phyloP scores from a whole-genome alignment of 1,140 invertebrate genomes.

The Bombus pascuorum region DNA sequence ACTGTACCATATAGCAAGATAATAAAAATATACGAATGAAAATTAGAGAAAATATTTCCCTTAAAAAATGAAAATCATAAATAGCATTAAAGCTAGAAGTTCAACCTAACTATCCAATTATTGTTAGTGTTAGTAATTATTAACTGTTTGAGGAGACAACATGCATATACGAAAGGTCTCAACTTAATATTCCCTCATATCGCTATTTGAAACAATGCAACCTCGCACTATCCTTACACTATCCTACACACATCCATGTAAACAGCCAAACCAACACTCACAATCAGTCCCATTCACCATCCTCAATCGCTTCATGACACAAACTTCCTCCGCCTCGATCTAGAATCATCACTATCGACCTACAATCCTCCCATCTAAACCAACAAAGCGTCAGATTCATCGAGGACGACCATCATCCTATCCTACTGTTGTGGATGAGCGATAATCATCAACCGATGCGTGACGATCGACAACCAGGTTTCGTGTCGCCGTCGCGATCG shows the following conservation, averaged over 20 bases:
- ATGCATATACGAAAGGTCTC: no score
- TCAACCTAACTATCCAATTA: no score
- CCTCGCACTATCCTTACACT: background rate
- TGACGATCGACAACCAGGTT: background rate
- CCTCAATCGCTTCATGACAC: background rate
- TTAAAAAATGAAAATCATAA: no score
- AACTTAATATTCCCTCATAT: no score
- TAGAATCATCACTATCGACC: background rate
- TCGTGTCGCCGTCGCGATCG: background rate
- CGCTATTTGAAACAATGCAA: no score
- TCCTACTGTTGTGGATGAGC: background rate
- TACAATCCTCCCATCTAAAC: background rate
- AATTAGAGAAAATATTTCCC: no score
- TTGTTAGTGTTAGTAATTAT: no score
- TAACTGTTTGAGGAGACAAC: no score
- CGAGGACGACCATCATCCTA: background rate
- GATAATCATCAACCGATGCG: background rate
- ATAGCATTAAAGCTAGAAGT: no score
- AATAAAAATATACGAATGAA: no score
- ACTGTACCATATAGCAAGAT: no score
- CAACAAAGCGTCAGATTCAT: conserved; percentile 5
- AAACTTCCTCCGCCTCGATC: background rate
- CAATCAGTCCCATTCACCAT: background rate
- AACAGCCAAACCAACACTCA: background rate
- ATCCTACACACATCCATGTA: background rate